phyloP scores from a whole-genome alignment of 2,797 vertebrate species.

The Anas flavirostris region DNA sequence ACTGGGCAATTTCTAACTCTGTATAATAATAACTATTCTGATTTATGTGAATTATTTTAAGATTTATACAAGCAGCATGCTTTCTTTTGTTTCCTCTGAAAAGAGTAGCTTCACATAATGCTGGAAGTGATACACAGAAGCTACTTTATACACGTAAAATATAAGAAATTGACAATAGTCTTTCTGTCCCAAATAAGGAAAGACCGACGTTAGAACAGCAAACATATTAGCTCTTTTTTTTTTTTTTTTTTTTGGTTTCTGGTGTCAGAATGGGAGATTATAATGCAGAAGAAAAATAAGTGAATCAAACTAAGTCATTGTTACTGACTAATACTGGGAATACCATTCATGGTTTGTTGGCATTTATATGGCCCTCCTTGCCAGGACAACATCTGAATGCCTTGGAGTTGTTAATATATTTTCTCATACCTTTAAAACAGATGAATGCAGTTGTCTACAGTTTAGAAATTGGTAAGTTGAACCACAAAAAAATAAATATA shows the following conservation, averaged over 20 bases:
- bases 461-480: background rate
- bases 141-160: background rate
- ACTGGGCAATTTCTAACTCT: background rate
- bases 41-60: background rate
- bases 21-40: background rate
- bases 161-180: background rate
- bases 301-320: background rate
- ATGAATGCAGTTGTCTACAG: background rate
- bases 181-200: conserved; percentile 2
- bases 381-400: background rate
- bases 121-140: background rate
- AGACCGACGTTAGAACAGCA: background rate
- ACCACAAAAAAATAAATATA: background rate
- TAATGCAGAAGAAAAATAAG: background rate
- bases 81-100: background rate
- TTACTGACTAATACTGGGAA: background rate
- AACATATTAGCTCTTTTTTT: background rate
- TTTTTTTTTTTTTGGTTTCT: background rate
- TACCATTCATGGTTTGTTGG: background rate
- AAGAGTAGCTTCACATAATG: background rate
- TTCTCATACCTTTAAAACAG: background rate
- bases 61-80: background rate
- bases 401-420: background rate
- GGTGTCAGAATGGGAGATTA: background rate
- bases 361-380: background rate